Evolutionary conservation across 1,140 invertebrate species (phyloP).

Genomic region (Scaptomyza pallida): DNA sequence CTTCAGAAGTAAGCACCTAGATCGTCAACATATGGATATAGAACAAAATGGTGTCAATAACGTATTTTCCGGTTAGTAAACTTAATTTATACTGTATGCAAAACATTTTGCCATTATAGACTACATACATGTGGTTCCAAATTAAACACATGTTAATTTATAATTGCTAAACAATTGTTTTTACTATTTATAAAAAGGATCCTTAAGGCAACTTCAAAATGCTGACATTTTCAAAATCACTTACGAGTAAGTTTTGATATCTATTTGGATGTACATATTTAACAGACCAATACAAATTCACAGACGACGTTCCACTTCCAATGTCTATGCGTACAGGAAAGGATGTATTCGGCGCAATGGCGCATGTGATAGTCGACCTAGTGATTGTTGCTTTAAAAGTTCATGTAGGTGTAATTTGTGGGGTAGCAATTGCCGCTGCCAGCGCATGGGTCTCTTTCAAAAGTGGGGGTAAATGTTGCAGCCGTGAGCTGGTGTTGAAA

Average conservation of each 20-base stretch:
- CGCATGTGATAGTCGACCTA: constrained; percentile 93
- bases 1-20: not conserved
- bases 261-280: not conserved
- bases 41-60: too few relatives aligned
- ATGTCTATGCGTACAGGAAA: not conserved
- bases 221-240: too few relatives aligned
- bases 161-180: too few relatives aligned
- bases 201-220: too few relatives aligned
- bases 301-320: not conserved
- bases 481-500: too few relatives aligned
- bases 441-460: constrained; percentile 94
- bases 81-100: too few relatives aligned
- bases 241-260: not conserved
- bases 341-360: constrained; percentile 78
- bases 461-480: constrained; percentile 89
- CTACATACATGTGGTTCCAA: too few relatives aligned
- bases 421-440: constrained; percentile 95
- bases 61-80: not conserved
- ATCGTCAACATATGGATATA: not conserved
- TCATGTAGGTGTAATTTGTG: constrained; percentile 95
- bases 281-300: not conserved
- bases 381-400: constrained; percentile 93
- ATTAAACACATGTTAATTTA: too few relatives aligned
- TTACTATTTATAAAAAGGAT: too few relatives aligned
- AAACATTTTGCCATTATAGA: too few relatives aligned